phyloP scores from a whole-genome alignment of 1,140 invertebrate species.

The Drosophila cardini region DNA sequence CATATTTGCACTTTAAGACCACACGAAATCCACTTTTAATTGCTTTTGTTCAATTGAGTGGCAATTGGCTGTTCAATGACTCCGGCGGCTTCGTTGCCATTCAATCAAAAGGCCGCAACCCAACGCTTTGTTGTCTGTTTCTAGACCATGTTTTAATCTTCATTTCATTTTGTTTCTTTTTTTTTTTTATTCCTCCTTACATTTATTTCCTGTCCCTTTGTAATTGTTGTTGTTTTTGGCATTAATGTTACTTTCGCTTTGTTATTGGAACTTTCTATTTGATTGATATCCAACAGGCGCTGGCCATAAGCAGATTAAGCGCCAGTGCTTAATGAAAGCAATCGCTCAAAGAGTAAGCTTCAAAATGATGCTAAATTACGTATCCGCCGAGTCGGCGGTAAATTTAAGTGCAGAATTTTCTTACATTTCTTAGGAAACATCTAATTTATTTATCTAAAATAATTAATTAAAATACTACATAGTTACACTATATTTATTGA shows the following conservation, averaged over 20 bases:
- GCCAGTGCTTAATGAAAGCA: conserved; percentile 70
- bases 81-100: conserved; percentile 26
- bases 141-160: conserved; percentile 29
- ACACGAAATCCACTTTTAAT: conserved; percentile 81
- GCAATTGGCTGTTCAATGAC: conserved; percentile 67
- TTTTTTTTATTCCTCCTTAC: conserved; percentile 27
- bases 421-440: not conserved
- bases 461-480: too few relatives aligned
- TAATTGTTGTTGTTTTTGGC: conserved; percentile 22
- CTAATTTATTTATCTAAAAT: too few relatives aligned
- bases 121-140: conserved; percentile 60
- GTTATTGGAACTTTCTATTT: conserved; percentile 56
- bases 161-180: not conserved
- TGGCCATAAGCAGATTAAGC: conserved; percentile 73
- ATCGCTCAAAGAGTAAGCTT: conserved; percentile 71
- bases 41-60: conserved; percentile 84
- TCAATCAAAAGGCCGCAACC: conserved; percentile 22
- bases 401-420: conserved; percentile 17
- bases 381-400: conserved; percentile 26
- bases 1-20: conserved; percentile 78
- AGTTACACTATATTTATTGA: too few relatives aligned
- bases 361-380: conserved; percentile 47
- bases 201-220: conserved; percentile 25
- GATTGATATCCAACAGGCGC: conserved; percentile 71
- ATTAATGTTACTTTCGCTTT: conserved; percentile 44